Percentiles rank a stretch among this genome's conserved stretches.
phyloP scores from a whole-genome alignment of 2,113 vertebrate genomes.

The Rhadina sibilatrix region DNA sequence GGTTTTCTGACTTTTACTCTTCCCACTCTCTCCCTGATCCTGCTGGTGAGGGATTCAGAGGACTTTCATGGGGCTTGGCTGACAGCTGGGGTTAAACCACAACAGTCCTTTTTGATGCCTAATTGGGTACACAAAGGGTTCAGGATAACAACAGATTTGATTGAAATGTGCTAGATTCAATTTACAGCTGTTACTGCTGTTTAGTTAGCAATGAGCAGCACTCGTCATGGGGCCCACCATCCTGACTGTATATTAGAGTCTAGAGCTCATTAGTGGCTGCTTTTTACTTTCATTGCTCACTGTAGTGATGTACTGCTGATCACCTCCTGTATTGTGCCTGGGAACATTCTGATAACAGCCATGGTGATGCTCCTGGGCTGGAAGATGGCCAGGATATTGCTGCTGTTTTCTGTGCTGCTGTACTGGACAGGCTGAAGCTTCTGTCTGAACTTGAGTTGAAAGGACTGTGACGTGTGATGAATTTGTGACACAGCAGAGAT shows the following conservation, averaged over 20 bases:
- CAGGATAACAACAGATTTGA: background rate
- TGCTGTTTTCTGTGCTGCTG: background rate
- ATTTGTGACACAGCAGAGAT: background rate
- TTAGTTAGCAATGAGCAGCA: background rate
- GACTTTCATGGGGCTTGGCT: background rate
- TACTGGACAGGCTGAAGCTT: background rate
- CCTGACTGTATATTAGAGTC: background rate
- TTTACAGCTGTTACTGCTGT: background rate
- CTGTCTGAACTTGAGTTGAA: background rate
- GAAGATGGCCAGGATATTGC: background rate
- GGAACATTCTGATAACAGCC: background rate
- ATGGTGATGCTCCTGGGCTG: background rate
- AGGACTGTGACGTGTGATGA: accelerated
- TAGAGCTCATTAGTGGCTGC: background rate
- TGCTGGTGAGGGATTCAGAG: background rate
- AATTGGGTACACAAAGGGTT: background rate
- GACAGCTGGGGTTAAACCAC: background rate
- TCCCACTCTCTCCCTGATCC: background rate
- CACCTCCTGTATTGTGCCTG: background rate
- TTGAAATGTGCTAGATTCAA: background rate
- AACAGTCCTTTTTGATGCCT: background rate
- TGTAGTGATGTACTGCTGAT: background rate
- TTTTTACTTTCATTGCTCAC: background rate
- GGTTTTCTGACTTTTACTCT: background rate
- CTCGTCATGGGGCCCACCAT: background rate